Evolutionary conservation across 2,888 invertebrate species (phyloP), one percentile per base, ranked within the genome.

Genomic region (Synanthedon myopaeformis): DNA sequence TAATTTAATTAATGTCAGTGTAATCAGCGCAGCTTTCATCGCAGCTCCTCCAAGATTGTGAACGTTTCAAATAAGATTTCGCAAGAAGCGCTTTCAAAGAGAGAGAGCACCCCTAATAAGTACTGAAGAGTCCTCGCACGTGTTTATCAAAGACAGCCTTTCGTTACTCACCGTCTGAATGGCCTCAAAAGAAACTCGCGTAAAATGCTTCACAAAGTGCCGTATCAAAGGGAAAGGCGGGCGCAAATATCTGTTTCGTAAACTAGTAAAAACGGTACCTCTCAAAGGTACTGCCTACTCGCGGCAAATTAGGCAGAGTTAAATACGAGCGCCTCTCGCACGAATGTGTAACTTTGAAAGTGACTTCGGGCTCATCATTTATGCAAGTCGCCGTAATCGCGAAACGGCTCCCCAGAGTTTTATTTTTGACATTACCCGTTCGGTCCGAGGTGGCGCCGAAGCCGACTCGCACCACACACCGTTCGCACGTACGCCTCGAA

Each of bases 111-210:
- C 84, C 84, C 86, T 87, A 86, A 87, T 87, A 87, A 86, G 86
- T 85, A 86, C 86, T 85, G 85, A 86, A 86, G 87, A 87, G 86
- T 86, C 83, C 87, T 85, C 86, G 86, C 85, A 87, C 87, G 87
- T 87, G 87, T 87, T 87, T 86, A 87, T 86, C 86, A 87, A 86
- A 87, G 87, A 86, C 87, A 86, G 86, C 86, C 86, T 87, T 87
- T 86, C 87, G 86, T 86, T 87, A 86, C 86, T 86, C 83, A 84
- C 83, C 85, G 87, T 86, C 80, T 87, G 87, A 87, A 87, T 86
- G 85, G 86, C 82, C 85, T 87, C 87, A 86, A 87, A 87, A 86
- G 86, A 86, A 86, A 84, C 86, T 86, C 86, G 86, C 84, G 87
- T 85, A 86, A 86, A 87, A 87, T 82, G 85, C 82, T 86, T 80